Base-by-base conservation (phyloP, 2,113 vertebrate genomes). In the Austrofundulus limnaeus region DNA sequence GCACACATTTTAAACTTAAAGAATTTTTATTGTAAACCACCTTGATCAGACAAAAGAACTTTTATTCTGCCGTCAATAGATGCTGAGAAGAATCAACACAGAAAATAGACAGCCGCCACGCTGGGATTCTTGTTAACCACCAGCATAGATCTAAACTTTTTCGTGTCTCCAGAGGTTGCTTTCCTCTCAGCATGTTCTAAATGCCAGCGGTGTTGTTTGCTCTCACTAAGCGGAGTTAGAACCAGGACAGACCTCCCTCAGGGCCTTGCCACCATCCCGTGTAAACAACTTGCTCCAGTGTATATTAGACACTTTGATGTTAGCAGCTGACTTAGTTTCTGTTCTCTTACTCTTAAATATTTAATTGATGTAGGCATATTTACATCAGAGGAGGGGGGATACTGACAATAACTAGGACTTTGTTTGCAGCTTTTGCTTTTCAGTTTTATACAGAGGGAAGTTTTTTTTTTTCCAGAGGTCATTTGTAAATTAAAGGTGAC, bases 271-370 rank as follows among this genome's bases (percentile, higher is more conserved):
- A 72, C 72, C 69, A 77, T 61, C 70, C 70, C 79, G 58, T 88
- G 88, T 91, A 91, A 90, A 91, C 87, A 87, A 79, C 76, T 69
- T 75, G 57, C 78, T 80, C 72, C 80, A 85, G 87, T 87, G 82
- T 85, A 68, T 70, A 72, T 80, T 64, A 77, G 72, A 68, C 55
- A 77, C 82, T 86, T 86, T 84, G 85, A 89, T 85, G 81, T 83
- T 76, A 75, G 49, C 63, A 64, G 63, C 76, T 72, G 70, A 77
- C 77, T 85, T 63, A 17, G 56, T 83, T 81, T 83, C 69, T 66
- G 73, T 74, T 77, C 67, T 81, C 74, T 82, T 83, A 64, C 66
- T 61, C 66, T 70, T 88, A 56, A 89, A 88, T 88, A 86, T 88
- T 88, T 87, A 1, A 88, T 84, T 42, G 42, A 66, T 65, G 84